phyloP scores from a whole-genome alignment of 2,888 invertebrate species.

The Meloe dianella region DNA sequence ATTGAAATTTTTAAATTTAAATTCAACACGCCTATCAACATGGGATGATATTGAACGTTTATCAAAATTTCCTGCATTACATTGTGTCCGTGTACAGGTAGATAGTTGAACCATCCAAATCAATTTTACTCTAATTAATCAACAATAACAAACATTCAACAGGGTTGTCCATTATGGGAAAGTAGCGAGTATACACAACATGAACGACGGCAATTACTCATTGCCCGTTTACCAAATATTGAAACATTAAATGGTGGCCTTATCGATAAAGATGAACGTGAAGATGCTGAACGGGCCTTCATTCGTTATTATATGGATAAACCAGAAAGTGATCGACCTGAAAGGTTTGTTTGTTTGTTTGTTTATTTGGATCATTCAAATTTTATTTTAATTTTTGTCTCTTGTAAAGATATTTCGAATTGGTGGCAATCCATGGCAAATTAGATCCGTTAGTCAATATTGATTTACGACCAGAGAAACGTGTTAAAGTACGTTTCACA shows the following conservation, averaged over 20 bases:
- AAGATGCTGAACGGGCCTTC: slow-evolving; percentile 92
- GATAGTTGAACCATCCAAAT: too few relatives aligned
- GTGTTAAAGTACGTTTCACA: slow-evolving; percentile 83
- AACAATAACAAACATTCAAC: not conserved
- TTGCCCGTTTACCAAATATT: slow-evolving; percentile 87
- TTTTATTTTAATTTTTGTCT: not conserved
- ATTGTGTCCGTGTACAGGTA: slow-evolving; percentile 83
- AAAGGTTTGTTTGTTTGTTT: slow-evolving; percentile 70
- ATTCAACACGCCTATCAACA: slow-evolving; percentile 79
- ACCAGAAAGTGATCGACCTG: slow-evolving; percentile 81
- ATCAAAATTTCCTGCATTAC: slow-evolving; percentile 80
- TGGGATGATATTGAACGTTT: slow-evolving; percentile 92
- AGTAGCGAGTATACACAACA: slow-evolving; percentile 85
- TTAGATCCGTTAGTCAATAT: slow-evolving; percentile 89
- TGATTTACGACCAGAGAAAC: slow-evolving; percentile 84
- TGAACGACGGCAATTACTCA: slow-evolving; percentile 83
- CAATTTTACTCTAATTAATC: slow-evolving; percentile 4
- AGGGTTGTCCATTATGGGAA: slow-evolving; percentile 77
- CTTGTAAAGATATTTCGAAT: slow-evolving; percentile 75
- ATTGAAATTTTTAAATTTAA: slow-evolving; percentile 82
- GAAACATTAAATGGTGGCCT: slow-evolving; percentile 85
- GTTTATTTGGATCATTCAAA: not conserved
- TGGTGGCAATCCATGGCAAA: slow-evolving; percentile 85
- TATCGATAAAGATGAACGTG: slow-evolving; percentile 83
- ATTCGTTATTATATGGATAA: slow-evolving; percentile 91